These are phyloP conservation scores for Chroicocephalus ridibundus DNA, from an alignment of 2,113 vertebrate species.

Conservation along the genomic window DNA sequence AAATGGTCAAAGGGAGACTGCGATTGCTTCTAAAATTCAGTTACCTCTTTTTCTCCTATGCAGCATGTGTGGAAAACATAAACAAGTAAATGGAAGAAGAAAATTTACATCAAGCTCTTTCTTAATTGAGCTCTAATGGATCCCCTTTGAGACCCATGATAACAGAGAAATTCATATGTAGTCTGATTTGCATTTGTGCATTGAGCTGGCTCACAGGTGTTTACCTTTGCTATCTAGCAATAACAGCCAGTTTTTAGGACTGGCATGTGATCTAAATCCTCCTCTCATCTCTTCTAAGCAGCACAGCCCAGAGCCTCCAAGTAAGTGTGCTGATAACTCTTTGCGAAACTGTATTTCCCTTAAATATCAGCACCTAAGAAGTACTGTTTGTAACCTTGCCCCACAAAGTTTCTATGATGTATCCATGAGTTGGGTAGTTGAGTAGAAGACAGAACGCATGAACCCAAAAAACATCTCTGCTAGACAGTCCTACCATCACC, in stretches of 20 bases:
- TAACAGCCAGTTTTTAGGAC: background rate
- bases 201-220: background rate
- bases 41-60: background rate
- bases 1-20: background rate
- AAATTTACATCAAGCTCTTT: conserved; percentile 16
- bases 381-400: background rate
- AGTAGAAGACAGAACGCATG: background rate
- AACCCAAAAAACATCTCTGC: background rate
- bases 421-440: background rate
- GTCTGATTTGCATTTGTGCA: background rate
- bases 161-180: background rate
- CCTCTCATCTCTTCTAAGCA: background rate
- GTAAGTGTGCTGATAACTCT: background rate
- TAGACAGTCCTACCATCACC: background rate
- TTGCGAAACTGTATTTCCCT: background rate
- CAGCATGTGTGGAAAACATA: background rate
- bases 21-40: background rate
- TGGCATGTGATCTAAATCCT: background rate
- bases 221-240: background rate
- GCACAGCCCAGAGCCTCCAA: background rate
- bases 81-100: background rate
- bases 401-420: background rate
- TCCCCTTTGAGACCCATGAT: conserved; percentile 10
- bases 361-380: background rate
- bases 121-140: conserved; percentile 30